A percentile compares a stretch with the other conserved stretches of the same genome.
These are phyloP conservation scores for Myotis lucifugus DNA, from an alignment of 2,113 vertebrate genomes.

Conservation along the genomic window DNA sequence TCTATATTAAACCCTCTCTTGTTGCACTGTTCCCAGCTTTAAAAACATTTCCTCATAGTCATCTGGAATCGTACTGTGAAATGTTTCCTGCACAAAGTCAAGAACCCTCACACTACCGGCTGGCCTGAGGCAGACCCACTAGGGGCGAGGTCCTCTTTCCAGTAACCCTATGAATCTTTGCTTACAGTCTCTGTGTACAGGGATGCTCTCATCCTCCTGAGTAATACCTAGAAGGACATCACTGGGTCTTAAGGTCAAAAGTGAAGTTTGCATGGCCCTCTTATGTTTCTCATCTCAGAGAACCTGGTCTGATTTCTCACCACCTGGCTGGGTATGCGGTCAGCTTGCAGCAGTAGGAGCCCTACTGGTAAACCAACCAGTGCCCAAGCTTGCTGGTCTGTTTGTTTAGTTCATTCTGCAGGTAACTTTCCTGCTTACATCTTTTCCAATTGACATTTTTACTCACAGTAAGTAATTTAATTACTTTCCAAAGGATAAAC, in stretches of 20 bases:
- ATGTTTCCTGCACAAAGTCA: no score
- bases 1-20: no score
- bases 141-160: no score
- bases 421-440: not conserved
- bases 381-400: not conserved
- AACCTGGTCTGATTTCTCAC: not conserved
- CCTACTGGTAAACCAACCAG: no score
- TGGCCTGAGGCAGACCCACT: no score
- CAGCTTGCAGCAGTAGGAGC: not conserved
- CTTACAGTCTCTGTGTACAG: not conserved
- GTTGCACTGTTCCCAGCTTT: no score
- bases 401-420: not conserved
- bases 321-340: not conserved
- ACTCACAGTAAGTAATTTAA: not conserved
- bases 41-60: no score
- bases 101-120: no score
- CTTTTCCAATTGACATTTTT: not conserved
- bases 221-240: not conserved
- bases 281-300: no score
- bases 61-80: no score
- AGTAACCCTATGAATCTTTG: not conserved
- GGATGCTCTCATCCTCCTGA: not conserved
- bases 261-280: not conserved
- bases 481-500: not conserved
- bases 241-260: not conserved